Conservation (phyloP, 2,797 vertebrate genomes). For the Heteromormyrus szaboi region DNA sequence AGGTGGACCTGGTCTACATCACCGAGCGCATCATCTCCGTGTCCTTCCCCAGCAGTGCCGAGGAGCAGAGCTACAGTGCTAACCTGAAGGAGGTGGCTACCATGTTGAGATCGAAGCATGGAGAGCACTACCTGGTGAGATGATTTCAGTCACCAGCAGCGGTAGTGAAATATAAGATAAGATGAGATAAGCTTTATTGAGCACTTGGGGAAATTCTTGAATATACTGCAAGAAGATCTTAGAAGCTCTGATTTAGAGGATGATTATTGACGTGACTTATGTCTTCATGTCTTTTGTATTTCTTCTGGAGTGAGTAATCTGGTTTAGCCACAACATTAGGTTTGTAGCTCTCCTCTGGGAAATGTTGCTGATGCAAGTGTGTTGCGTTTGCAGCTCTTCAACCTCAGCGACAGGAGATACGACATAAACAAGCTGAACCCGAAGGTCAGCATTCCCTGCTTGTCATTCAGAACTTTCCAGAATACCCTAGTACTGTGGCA, state of each 20-base stretch:
- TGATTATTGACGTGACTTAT: not conserved
- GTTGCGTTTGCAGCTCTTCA: constrained; percentile 76
- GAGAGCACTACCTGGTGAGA: constrained; percentile 84
- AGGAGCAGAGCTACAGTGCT: constrained; percentile 80
- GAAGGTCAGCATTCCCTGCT: constrained; percentile 67
- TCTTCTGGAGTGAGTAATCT: not conserved
- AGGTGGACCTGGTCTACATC: constrained; percentile 94
- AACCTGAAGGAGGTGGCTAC: constrained; percentile 90
- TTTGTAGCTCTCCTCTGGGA: not conserved
- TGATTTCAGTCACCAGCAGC: not conserved
- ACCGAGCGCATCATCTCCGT: constrained; percentile 94
- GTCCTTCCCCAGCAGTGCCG: constrained; percentile 76
- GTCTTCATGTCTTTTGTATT: not conserved
- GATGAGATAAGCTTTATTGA: not conserved
- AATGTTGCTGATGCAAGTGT: not conserved
- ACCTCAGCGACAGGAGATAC: constrained; percentile 85
- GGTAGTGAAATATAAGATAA: not conserved
- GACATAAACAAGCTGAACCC: constrained; percentile 85
- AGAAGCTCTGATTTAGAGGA: not conserved
- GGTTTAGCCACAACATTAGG: not conserved
- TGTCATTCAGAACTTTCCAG: not conserved
- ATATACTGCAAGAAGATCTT: not conserved
- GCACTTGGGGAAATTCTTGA: not conserved
- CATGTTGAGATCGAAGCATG: constrained; percentile 96
- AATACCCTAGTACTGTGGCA: not conserved